Evolutionary conservation across 2,888 invertebrate genomes (phyloP).

Genomic region (Galeruca laticollis): DNA sequence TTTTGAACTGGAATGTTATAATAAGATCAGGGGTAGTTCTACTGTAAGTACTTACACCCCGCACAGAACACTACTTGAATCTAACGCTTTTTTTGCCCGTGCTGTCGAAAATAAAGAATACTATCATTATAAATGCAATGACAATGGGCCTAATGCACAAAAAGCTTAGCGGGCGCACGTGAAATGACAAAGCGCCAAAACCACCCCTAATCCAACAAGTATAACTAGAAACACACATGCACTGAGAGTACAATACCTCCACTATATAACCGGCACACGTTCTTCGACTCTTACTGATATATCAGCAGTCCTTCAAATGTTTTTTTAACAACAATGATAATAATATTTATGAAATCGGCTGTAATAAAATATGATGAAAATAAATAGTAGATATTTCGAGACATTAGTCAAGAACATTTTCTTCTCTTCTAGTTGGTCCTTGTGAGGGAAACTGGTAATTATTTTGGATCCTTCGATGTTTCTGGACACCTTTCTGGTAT

Average conservation of each 20-base stretch:
- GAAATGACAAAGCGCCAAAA: conserved; percentile 64
- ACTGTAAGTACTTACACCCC: conserved; percentile 25
- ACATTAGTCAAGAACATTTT: too few relatives aligned
- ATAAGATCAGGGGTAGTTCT: background rate
- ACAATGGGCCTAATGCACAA: conserved; percentile 62
- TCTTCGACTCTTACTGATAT: conserved; percentile 49
- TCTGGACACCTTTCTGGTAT: too few relatives aligned
- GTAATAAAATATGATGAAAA: too few relatives aligned
- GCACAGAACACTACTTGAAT: conserved; percentile 30
- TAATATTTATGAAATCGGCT: background rate
- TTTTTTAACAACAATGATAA: background rate
- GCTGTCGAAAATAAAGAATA: conserved; percentile 59
- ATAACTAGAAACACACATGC: conserved; percentile 66
- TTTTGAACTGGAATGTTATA: conserved; percentile 3
- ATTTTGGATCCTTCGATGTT: too few relatives aligned
- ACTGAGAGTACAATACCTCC: conserved; percentile 53
- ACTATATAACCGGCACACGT: conserved; percentile 62
- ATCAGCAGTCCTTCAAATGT: conserved; percentile 42
- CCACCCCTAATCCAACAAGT: conserved; percentile 67
- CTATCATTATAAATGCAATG: conserved; percentile 62
- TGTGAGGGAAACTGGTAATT: too few relatives aligned
- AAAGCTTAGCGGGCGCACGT: conserved; percentile 60
- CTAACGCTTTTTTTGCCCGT: conserved; percentile 52
- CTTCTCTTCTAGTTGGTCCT: too few relatives aligned
- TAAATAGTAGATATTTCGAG: too few relatives aligned